phyloP scores from a whole-genome alignment of 2,797 vertebrate genomes.

The Babyrousa celebensis region DNA sequence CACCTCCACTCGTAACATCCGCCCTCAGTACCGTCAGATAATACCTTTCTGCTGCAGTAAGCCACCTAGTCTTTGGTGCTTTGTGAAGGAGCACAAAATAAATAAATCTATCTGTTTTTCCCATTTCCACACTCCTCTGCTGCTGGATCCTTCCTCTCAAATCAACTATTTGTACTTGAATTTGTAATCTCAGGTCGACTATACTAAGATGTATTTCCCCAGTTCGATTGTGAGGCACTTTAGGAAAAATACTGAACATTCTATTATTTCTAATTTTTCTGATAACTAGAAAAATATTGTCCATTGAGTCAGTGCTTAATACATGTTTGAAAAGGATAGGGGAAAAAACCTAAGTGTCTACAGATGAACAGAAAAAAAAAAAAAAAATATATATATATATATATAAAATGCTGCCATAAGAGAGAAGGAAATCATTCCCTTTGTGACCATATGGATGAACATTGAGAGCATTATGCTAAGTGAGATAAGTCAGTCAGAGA shows the following conservation, averaged over 20 bases:
- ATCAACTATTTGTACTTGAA: neutral
- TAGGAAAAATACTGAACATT: neutral
- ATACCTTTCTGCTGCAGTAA: neutral
- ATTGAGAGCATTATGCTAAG: neutral
- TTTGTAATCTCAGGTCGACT: neutral
- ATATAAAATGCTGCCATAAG: no score
- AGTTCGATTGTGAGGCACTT: neutral
- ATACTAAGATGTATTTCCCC: neutral
- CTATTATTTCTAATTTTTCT: neutral
- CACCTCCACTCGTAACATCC: neutral
- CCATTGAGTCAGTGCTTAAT: neutral
- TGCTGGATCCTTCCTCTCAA: neutral
- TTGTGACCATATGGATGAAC: neutral
- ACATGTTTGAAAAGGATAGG: neutral
- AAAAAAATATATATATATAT: no score
- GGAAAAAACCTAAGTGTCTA: neutral
- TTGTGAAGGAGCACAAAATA: neutral
- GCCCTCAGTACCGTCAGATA: neutral
- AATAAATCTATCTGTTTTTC: neutral
- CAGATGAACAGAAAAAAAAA: neutral
- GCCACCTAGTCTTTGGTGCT: neutral
- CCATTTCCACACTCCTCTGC: neutral
- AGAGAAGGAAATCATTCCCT: neutral
- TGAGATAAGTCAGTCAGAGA: neutral
- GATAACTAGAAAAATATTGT: neutral